These are phyloP conservation scores for Mesorhabditis belari DNA, from an alignment of 2,888 invertebrate genomes.

Conservation along the genomic window DNA sequence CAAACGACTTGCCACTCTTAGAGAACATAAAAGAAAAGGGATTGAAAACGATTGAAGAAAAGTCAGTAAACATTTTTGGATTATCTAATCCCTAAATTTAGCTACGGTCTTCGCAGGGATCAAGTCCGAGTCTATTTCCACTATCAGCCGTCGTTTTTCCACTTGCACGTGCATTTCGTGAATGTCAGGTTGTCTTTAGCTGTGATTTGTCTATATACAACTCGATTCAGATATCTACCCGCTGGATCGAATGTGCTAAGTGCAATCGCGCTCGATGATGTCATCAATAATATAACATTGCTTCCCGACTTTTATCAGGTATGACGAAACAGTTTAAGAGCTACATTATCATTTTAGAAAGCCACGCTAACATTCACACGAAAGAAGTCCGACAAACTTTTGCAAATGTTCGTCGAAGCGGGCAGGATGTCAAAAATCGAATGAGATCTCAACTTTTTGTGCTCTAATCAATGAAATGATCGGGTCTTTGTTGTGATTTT, in stretches of 20 bases:
- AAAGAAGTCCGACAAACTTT: slow-evolving; percentile 69
- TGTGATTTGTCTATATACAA: slow-evolving; percentile 5
- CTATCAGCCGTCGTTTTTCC: slow-evolving; percentile 85
- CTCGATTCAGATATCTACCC: slow-evolving; percentile 26
- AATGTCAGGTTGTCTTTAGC: slow-evolving; percentile 3
- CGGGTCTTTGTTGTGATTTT: too few relatives aligned
- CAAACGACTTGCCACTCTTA: slow-evolving; percentile 72
- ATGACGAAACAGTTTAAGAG: too few relatives aligned
- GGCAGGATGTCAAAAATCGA: slow-evolving; percentile 5
- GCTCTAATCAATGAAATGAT: too few relatives aligned
- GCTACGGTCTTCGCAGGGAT: slow-evolving; percentile 62
- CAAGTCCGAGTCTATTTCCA: slow-evolving; percentile 59
- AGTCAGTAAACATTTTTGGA: slow-evolving; percentile 59
- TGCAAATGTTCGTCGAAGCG: slow-evolving; percentile 20
- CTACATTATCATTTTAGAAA: slow-evolving; percentile 60
- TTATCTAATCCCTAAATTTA: not conserved
- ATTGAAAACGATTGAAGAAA: slow-evolving; percentile 69
- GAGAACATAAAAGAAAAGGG: slow-evolving; percentile 73
- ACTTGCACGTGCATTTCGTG: slow-evolving; percentile 75
- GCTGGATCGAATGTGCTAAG: slow-evolving; percentile 28
- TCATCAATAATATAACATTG: slow-evolving; percentile 82
- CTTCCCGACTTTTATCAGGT: slow-evolving; percentile 70
- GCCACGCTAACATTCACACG: slow-evolving; percentile 74
- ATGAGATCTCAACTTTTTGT: too few relatives aligned
- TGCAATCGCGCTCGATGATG: slow-evolving; percentile 67